Evolutionary conservation across 1,140 invertebrate genomes (phyloP).

Genomic region (Subanguina moxae): DNA sequence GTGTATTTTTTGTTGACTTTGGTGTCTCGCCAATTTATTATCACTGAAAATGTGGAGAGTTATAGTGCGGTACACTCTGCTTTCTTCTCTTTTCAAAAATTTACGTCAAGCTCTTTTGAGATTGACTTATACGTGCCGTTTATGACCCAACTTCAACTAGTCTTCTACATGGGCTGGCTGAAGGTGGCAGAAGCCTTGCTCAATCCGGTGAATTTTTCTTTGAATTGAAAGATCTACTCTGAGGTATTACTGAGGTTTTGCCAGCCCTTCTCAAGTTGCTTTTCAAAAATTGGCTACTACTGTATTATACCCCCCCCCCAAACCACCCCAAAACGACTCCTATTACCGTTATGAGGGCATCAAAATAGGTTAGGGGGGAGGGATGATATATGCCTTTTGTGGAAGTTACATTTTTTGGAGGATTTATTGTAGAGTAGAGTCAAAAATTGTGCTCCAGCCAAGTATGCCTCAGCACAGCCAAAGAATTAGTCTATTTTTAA

Average conservation of each 20-base stretch:
- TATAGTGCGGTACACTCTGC: not conserved
- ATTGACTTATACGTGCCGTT: slow-evolving; percentile 44
- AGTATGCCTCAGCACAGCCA: too few relatives aligned
- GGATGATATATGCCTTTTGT: too few relatives aligned
- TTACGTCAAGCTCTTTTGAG: slow-evolving; percentile 23
- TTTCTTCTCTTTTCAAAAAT: slow-evolving; percentile 4
- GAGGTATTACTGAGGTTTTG: too few relatives aligned
- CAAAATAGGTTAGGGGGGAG: not conserved
- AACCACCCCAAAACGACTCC: too few relatives aligned
- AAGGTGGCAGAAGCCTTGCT: slow-evolving; percentile 37
- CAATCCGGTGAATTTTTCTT: slow-evolving; percentile 15
- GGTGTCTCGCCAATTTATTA: slow-evolving; percentile 39
- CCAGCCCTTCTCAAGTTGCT: too few relatives aligned
- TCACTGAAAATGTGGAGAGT: slow-evolving; percentile 15
- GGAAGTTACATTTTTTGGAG: too few relatives aligned
- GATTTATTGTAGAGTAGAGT: too few relatives aligned
- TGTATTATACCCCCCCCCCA: too few relatives aligned
- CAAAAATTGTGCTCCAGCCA: too few relatives aligned
- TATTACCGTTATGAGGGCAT: too few relatives aligned
- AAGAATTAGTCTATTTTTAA: too few relatives aligned
- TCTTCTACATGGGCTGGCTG: slow-evolving; percentile 46
- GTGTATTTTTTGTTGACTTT: slow-evolving; percentile 48
- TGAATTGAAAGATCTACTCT: not conserved
- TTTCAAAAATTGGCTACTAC: too few relatives aligned
- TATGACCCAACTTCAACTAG: slow-evolving; percentile 46